Evolutionary conservation across 2,888 invertebrate genomes (phyloP).

Genomic region (Eustalomyia histrio): DNA sequence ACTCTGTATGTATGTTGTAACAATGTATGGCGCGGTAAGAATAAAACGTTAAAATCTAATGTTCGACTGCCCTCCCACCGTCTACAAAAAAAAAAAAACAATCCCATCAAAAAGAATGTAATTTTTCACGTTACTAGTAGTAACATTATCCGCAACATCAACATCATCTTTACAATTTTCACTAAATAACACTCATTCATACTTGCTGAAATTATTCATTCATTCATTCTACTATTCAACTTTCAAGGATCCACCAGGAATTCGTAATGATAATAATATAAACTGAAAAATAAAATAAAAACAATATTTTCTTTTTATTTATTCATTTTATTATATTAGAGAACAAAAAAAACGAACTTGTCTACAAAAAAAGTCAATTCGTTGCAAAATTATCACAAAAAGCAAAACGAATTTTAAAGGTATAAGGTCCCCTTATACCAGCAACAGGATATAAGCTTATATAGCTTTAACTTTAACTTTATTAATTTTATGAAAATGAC

Average conservation of each 20-base stretch:
- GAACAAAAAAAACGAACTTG: slow-evolving; percentile 19
- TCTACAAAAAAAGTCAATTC: slow-evolving; percentile 37
- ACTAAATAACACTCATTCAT: slow-evolving; percentile 6
- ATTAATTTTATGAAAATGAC: slow-evolving; percentile 30
- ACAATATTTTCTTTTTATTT: slow-evolving; percentile 3
- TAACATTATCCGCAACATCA: slow-evolving; percentile 9
- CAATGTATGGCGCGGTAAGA: neutral
- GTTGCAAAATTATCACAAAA: slow-evolving; percentile 34
- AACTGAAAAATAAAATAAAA: slow-evolving; percentile 4
- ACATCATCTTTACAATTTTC: slow-evolving; percentile 8
- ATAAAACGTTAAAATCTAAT: slow-evolving; percentile 14
- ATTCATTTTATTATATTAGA: slow-evolving; percentile 15
- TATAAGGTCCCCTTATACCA: slow-evolving; percentile 13
- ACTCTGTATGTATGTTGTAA: neutral
- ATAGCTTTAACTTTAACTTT: slow-evolving; percentile 16
- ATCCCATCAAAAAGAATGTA: slow-evolving; percentile 28
- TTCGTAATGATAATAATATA: slow-evolving; percentile 9
- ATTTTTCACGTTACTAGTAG: slow-evolving; percentile 1
- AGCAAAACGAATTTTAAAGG: slow-evolving; percentile 7
- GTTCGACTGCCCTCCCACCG: slow-evolving; percentile 15
- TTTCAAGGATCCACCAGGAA: slow-evolving; percentile 39
- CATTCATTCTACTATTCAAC: slow-evolving; percentile 11
- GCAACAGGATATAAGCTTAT: slow-evolving; percentile 21
- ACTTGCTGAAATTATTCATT: neutral
- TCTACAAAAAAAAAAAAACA: no score